Conservation (phyloP, 1,140 invertebrate species). For the Orussus abietinus region DNA sequence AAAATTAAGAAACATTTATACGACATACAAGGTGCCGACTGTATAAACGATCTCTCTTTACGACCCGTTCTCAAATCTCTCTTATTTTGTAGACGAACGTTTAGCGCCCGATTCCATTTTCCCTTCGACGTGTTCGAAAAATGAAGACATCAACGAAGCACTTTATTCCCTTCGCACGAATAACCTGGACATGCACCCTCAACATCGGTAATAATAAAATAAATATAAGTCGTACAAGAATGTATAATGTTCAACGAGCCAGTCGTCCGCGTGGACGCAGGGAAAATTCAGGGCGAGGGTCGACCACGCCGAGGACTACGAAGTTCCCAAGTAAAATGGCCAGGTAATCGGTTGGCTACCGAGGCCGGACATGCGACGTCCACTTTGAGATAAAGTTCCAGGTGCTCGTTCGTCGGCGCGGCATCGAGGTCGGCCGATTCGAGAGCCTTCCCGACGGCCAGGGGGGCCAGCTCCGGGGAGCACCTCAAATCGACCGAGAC, state of each 20-base stretch:
- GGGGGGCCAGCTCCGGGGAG: conserved; percentile 42
- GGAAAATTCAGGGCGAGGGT: conserved; percentile 7
- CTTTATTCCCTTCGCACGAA: conserved; percentile 5
- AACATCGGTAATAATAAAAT: conserved; percentile 10
- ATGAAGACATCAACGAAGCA: conserved; percentile 3
- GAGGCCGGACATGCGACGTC: conserved; percentile 36
- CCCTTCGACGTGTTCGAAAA: conserved; percentile 2
- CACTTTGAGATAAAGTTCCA: conserved; percentile 38
- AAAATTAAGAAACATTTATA: conserved; percentile 24
- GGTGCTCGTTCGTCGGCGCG: conserved; percentile 14
- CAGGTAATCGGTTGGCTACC: conserved; percentile 35
- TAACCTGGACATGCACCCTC: not conserved
- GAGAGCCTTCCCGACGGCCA: conserved; percentile 28
- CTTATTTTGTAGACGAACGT: conserved; percentile 5
- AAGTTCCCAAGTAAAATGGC: conserved; percentile 39
- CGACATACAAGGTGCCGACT: conserved; percentile 14
- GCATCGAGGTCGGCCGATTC: conserved; percentile 33
- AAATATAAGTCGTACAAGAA: conserved; percentile 19
- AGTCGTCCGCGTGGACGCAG: not conserved
- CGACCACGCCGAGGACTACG: conserved; percentile 12
- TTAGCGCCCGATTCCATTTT: not conserved
- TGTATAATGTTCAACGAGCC: conserved; percentile 9
- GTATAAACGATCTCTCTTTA: conserved; percentile 20
- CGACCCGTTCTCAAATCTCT: conserved; percentile 7
- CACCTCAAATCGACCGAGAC: conserved; percentile 42